These are phyloP conservation scores for Xiphias gladius DNA, from an alignment of 2,113 vertebrate species.

Conservation along the genomic window DNA sequence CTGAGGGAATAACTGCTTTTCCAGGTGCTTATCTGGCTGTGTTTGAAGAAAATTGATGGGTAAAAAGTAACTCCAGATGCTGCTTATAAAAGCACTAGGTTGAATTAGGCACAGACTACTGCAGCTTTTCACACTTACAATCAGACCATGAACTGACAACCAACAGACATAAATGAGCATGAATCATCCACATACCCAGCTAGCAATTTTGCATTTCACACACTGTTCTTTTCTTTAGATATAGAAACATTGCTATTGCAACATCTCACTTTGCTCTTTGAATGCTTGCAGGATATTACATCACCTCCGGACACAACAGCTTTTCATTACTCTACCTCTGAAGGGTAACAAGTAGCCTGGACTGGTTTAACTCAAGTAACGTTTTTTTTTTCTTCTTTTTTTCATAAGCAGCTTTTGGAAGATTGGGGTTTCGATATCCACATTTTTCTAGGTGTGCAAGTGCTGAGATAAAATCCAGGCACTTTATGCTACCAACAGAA, in stretches of 20 bases:
- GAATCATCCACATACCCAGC: background rate
- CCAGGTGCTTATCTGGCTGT: slow-evolving; percentile 22
- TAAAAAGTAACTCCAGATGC: slow-evolving; percentile 3
- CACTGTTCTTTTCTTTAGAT: background rate
- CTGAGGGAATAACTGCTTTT: slow-evolving; percentile 1
- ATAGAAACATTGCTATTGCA: background rate
- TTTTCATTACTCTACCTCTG: background rate
- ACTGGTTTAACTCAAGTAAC: background rate
- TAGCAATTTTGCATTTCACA: background rate
- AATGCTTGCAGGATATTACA: slow-evolving; percentile 9
- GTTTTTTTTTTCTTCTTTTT: background rate
- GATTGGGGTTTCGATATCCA: slow-evolving; percentile 30
- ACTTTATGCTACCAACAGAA: slow-evolving; percentile 4
- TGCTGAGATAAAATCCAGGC: background rate
- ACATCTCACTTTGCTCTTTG: background rate
- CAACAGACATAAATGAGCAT: background rate
- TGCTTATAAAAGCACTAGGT: slow-evolving; percentile 11
- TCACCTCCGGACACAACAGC: background rate
- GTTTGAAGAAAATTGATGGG: background rate
- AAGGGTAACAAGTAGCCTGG: background rate
- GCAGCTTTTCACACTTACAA: background rate
- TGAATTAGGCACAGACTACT: background rate
- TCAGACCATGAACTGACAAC: background rate
- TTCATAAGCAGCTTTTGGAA: slow-evolving; percentile 31
- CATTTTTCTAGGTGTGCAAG: slow-evolving; percentile 26